These are phyloP conservation scores for Tetraneura akinire DNA, from an alignment of 1,140 invertebrate genomes.

Conservation along the genomic window DNA sequence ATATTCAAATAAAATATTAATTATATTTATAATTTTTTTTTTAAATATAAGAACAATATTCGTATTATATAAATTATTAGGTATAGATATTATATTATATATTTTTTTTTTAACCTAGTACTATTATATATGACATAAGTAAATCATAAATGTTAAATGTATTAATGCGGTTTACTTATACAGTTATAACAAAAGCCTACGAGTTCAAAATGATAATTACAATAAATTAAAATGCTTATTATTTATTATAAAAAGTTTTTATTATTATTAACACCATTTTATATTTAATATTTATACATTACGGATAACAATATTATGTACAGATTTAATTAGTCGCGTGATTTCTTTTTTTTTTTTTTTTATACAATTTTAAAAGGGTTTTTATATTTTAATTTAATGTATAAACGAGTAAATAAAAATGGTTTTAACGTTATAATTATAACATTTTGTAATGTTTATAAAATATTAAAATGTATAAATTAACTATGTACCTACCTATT, in stretches of 20 bases:
- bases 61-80: too few relatives aligned
- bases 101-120: too few relatives aligned
- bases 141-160: too few relatives aligned
- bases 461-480: too few relatives aligned
- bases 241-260: not conserved
- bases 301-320: not conserved
- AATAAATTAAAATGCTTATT: not conserved
- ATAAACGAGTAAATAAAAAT: conserved; percentile 25
- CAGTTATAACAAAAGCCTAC: too few relatives aligned
- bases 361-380: not conserved
- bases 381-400: not conserved
- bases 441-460: not conserved
- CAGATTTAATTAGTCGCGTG: not conserved
- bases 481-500: not conserved
- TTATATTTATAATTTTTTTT: too few relatives aligned
- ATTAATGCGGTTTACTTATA: too few relatives aligned
- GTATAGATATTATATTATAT: too few relatives aligned
- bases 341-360: not conserved
- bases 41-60: too few relatives aligned
- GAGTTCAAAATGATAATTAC: not conserved
- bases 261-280: not conserved
- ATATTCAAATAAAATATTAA: too few relatives aligned
- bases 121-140: too few relatives aligned
- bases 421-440: not conserved
- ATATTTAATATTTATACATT: not conserved